Evolutionary conservation across 2,888 invertebrate genomes (phyloP).

Genomic region (Ornithoptera priamus): DNA sequence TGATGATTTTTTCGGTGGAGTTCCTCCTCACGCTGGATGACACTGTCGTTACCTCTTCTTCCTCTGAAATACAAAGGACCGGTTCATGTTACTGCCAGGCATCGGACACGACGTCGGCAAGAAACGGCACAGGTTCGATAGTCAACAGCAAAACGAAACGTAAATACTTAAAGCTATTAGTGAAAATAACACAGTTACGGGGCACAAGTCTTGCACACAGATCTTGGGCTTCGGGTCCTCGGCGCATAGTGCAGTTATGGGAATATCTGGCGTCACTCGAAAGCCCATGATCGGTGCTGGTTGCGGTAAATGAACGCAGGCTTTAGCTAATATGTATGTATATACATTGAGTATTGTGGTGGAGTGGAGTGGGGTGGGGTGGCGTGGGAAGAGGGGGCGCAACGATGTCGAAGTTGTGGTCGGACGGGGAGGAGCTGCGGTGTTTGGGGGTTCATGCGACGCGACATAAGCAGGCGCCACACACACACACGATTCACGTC

Average conservation of each 20-base stretch:
- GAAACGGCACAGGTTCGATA: conserved; percentile 51
- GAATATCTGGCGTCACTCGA: not conserved
- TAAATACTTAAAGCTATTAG: conserved; percentile 75
- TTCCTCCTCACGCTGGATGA: conserved; percentile 73
- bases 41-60: conserved; percentile 72
- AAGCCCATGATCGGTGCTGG: conserved; percentile 17
- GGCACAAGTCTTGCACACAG: conserved; percentile 33
- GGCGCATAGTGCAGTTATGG: not conserved
- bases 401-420: conserved; percentile 24
- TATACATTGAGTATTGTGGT: conserved; percentile 59
- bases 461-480: conserved; percentile 72
- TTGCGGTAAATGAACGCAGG: conserved; percentile 56
- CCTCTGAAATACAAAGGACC: conserved; percentile 56
- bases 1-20: conserved; percentile 79
- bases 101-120: conserved; percentile 35
- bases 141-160: conserved; percentile 69
- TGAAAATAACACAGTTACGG: conserved; percentile 74
- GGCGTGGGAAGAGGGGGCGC: conserved; percentile 25
- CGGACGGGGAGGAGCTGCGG: conserved; percentile 36
- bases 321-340: conserved; percentile 49
- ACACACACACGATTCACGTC: conserved; percentile 79
- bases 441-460: conserved; percentile 50
- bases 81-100: not conserved
- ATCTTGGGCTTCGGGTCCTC: conserved; percentile 7
- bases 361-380: conserved; percentile 33